A percentile compares a stretch with the other conserved stretches of the same genome.
Evolutionary conservation across 2,797 vertebrate species (phyloP).

Genomic region (Pipistrellus nathusii): DNA sequence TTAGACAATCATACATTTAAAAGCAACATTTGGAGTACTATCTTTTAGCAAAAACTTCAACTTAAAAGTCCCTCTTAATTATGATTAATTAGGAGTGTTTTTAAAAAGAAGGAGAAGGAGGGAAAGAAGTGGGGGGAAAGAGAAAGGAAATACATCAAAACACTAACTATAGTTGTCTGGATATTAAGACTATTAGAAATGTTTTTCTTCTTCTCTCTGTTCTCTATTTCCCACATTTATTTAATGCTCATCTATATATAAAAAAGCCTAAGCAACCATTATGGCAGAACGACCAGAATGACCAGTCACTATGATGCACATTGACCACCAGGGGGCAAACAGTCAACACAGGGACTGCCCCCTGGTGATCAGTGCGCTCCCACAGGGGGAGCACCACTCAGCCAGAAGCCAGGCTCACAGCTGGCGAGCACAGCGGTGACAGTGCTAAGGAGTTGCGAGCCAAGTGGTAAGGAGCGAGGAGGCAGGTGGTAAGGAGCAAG

Average conservation of each 20-base stretch:
- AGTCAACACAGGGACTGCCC: too few relatives aligned
- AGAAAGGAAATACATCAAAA: not conserved
- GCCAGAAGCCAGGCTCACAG: too few relatives aligned
- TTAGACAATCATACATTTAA: not conserved
- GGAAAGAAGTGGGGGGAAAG: not conserved
- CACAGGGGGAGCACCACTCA: too few relatives aligned
- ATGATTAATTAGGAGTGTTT: not conserved
- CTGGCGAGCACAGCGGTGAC: too few relatives aligned
- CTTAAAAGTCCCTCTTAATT: constrained; percentile 4
- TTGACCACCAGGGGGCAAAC: too few relatives aligned
- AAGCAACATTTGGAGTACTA: not conserved
- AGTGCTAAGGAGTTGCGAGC: too few relatives aligned
- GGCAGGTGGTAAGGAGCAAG: too few relatives aligned
- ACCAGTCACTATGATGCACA: too few relatives aligned
- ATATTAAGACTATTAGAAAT: not conserved
- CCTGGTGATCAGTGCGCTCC: too few relatives aligned
- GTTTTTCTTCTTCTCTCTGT: not conserved
- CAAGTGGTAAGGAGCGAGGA: too few relatives aligned
- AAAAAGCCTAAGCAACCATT: too few relatives aligned
- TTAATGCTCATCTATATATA: not conserved
- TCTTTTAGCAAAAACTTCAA: constrained; percentile 50
- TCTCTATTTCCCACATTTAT: not conserved
- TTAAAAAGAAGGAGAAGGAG: not conserved
- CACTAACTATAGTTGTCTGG: not conserved
- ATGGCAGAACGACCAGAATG: too few relatives aligned